phyloP scores from a whole-genome alignment of 2,797 vertebrate genomes.

The Sarcophilus harrisii region DNA sequence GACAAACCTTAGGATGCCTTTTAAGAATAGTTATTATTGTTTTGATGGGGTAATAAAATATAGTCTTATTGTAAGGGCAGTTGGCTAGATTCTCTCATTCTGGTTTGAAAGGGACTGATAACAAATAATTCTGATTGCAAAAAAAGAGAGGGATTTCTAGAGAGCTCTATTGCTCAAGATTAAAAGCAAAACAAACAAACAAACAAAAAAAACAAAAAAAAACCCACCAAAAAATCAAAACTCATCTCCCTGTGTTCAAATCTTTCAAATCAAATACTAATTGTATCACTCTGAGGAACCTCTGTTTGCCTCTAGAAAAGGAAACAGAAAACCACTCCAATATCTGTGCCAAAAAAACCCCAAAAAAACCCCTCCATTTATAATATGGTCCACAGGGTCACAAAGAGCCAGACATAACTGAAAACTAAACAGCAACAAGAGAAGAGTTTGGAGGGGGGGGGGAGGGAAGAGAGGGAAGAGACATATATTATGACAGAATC shows the following conservation, averaged over 20 bases:
- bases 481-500: neutral
- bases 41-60: conserved; percentile 64
- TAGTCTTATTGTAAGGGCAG: conserved; percentile 44
- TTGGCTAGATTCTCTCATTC: conserved; percentile 40
- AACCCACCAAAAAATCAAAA: too few relatives aligned
- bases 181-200: conserved; percentile 14
- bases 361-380: too few relatives aligned
- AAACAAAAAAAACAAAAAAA: too few relatives aligned
- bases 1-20: conserved; percentile 40
- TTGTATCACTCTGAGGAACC: neutral
- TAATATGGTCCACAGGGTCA: neutral
- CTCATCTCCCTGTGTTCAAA: neutral
- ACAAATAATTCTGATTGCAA: conserved; percentile 44
- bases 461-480: neutral
- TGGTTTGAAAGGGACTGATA: conserved; percentile 24
- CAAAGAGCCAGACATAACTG: neutral
- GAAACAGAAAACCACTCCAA: neutral
- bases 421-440: neutral
- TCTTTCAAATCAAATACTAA: neutral
- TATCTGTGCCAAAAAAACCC: neutral
- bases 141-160: conserved; percentile 12
- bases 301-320: neutral
- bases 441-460: neutral
- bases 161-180: neutral
- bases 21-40: conserved; percentile 56